These are phyloP conservation scores for Hetaerina americana DNA, from an alignment of 1,140 invertebrate species.

Conservation along the genomic window DNA sequence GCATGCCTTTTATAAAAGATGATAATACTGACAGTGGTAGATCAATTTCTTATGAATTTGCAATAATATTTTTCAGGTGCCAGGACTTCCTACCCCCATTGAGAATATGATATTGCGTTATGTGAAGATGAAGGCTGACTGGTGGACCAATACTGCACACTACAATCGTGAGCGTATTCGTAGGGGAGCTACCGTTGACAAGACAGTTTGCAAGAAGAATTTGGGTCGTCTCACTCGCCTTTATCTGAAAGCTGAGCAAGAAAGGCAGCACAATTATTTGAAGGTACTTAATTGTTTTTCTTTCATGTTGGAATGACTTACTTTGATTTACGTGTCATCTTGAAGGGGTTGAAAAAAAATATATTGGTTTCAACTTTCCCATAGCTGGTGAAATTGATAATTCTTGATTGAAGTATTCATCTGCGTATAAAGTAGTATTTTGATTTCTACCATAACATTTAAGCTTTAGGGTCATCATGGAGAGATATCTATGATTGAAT, in stretches of 20 bases:
- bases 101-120: conserved; percentile 99
- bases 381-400: too few relatives aligned
- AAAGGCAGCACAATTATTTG: conserved; percentile 97
- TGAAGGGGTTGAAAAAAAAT: background rate
- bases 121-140: conserved; percentile 99
- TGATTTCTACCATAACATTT: too few relatives aligned
- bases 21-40: background rate
- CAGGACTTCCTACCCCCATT: conserved; percentile 95
- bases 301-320: background rate
- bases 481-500: too few relatives aligned
- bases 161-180: conserved; percentile 96
- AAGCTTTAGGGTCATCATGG: too few relatives aligned
- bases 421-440: too few relatives aligned
- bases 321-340: background rate
- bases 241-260: conserved; percentile 97
- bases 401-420: too few relatives aligned
- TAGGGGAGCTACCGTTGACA: conserved; percentile 90
- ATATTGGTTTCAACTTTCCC: too few relatives aligned
- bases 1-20: too few relatives aligned
- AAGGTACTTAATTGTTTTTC: conserved; percentile 40
- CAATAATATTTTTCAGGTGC: conserved; percentile 43
- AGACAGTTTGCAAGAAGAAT: conserved; percentile 99
- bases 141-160: conserved; percentile 99
- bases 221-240: conserved; percentile 89
- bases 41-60: background rate